A percentile compares a stretch with the other conserved stretches of the same genome.
These are phyloP conservation scores for Acrobasis suavella DNA, from an alignment of 2,888 invertebrate species.

Conservation along the genomic window DNA sequence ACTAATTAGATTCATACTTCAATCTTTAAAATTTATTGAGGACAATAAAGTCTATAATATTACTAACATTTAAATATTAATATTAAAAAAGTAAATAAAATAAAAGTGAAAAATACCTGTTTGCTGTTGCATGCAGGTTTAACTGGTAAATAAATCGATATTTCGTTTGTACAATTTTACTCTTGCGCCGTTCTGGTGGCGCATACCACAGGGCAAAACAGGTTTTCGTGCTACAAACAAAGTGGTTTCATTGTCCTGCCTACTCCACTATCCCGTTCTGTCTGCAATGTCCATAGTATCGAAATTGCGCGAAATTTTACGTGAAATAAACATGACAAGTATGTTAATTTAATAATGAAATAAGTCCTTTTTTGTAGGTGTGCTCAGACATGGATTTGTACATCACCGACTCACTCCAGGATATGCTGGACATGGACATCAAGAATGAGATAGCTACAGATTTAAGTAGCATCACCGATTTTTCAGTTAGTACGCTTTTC, in stretches of 20 bases:
- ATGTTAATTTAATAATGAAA: no score
- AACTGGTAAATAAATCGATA: constrained; percentile 5
- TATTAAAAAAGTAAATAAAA: no score
- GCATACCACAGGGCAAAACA: constrained; percentile 74
- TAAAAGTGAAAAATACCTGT: no score
- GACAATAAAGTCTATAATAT: no score
- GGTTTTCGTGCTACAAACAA: constrained; percentile 75
- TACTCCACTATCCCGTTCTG: constrained; percentile 47
- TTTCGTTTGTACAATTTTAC: constrained; percentile 33
- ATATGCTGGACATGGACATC: constrained; percentile 95
- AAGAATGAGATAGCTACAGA: constrained; percentile 92
- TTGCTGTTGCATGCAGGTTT: no score
- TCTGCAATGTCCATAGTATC: constrained; percentile 26
- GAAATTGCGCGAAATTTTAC: constrained; percentile 59
- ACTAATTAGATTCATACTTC: no score
- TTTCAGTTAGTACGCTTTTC: constrained; percentile 68
- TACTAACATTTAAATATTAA: no score
- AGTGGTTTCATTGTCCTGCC: constrained; percentile 68
- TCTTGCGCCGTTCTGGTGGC: constrained; percentile 39
- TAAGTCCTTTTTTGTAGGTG: constrained; percentile 61
- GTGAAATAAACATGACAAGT: neutral
- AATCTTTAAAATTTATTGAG: no score
- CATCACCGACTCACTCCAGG: constrained; percentile 90
- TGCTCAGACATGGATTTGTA: constrained; percentile 84
- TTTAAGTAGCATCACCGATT: constrained; percentile 87